A percentile compares a stretch with the other conserved stretches of the same genome.
phyloP scores from a whole-genome alignment of 1,140 invertebrate genomes.

The Microplitis demolitor region DNA sequence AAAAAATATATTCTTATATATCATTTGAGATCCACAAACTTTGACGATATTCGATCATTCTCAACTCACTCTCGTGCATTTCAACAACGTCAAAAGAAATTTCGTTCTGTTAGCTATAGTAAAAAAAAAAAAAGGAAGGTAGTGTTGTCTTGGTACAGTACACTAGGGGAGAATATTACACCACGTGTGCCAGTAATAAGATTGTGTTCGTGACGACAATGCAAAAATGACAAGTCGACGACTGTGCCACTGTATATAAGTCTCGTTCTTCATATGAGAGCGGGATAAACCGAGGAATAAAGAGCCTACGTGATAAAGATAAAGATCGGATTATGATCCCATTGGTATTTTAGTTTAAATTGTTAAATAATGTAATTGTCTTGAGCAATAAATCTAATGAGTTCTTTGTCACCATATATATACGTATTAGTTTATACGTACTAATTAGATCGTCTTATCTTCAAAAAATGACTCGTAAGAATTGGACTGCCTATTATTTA shows the following conservation, averaged over 20 bases:
- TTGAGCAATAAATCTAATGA: no score
- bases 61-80: conserved; percentile 42
- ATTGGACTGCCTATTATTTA: no score
- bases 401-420: no score
- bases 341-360: no score
- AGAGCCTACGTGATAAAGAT: background rate
- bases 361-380: no score
- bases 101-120: conserved; percentile 2
- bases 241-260: conserved; percentile 13
- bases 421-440: no score
- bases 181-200: conserved; percentile 58
- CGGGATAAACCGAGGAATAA: background rate
- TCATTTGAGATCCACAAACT: conserved; percentile 44
- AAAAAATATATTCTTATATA: no score
- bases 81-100: conserved; percentile 40
- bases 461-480: no score
- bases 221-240: conserved; percentile 45
- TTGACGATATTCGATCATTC: conserved; percentile 49
- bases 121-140: conserved; percentile 10
- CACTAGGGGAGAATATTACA: conserved; percentile 49
- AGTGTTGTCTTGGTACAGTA: background rate
- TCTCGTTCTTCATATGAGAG: conserved; percentile 16
- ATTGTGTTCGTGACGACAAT: conserved; percentile 56
- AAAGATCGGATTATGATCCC: no score
- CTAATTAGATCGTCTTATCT: no score